phyloP scores from a whole-genome alignment of 2,888 invertebrate species.

The Clanis bilineata region DNA sequence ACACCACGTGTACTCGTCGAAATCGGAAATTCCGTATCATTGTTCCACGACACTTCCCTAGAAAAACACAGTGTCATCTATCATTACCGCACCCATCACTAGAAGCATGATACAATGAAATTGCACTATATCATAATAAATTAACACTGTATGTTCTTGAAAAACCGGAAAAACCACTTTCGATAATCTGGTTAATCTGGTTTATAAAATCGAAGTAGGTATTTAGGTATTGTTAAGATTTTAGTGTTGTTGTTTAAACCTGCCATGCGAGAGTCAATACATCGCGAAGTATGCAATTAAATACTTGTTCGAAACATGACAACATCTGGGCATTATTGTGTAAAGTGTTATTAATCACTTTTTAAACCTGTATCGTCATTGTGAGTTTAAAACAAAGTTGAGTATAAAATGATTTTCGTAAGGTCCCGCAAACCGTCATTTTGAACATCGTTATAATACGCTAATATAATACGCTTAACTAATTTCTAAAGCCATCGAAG shows the following conservation, averaged over 20 bases:
- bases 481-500: conserved; percentile 73
- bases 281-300: background rate
- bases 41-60: conserved; percentile 64
- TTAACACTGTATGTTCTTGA: conserved; percentile 58
- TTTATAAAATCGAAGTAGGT: conserved; percentile 53
- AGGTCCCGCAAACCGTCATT: background rate
- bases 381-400: background rate
- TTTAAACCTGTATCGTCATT: background rate
- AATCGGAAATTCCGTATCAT: conserved; percentile 77
- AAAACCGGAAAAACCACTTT: conserved; percentile 68
- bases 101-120: conserved; percentile 55
- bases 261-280: background rate
- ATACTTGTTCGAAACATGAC: background rate
- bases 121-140: conserved; percentile 52
- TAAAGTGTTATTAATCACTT: background rate
- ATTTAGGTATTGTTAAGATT: conserved; percentile 51
- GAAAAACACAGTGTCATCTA: conserved; percentile 43
- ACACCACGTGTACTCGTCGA: conserved; percentile 52
- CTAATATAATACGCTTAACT: conserved; percentile 64
- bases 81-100: conserved; percentile 37
- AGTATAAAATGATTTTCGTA: background rate
- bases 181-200: conserved; percentile 62
- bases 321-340: background rate
- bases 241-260: conserved; percentile 25
- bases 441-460: conserved; percentile 35